Base-by-base conservation (phyloP, 1,140 invertebrate genomes). In the Drosophila insularis region DNA sequence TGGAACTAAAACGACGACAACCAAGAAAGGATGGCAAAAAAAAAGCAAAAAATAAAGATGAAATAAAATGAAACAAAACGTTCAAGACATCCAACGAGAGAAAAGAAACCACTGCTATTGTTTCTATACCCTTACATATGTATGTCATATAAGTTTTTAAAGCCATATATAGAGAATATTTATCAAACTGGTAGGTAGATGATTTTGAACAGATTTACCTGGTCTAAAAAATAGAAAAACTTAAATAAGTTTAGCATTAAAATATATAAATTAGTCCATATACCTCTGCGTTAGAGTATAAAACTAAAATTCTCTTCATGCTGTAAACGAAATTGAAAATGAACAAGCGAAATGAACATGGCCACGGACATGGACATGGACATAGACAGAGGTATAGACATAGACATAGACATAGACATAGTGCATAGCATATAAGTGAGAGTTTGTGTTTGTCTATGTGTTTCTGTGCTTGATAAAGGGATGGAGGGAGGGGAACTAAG, bases 261-360 rank as follows among this genome's bases (percentile, higher is more conserved):
- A 27, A 27, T 5, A 6, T 27, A 27, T 6, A 27, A 27, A 5
- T 0, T 27, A 27, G 5, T 27, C 23, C 23, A 50, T 21, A 11
- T 21, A 50, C 8, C 17, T 2, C 8, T 21, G 21, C 2, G 17
- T 10, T 3, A 50, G 43, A 17, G 43, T 50, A 50, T 50, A 21
- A 11, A 19, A 62, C 56, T 32, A 46, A 68, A 71, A 63, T 71
- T 50, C 43, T 67, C 65, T 71, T 63, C 71, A 71, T 77, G 74
- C 75, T 78, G 75, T 70, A 78, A 78, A 78, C 69, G 73, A 81
- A 80, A 80, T 72, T 76, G 78, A 80, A 80, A 76, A 81, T 81
- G 73, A 72, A 73, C 78, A 81, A 81, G 72, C 60, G 55, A 55
- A 75, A 71, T 72, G 72, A 75, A 75, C 72, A 75, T 53, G 73